phyloP scores from a whole-genome alignment of 2,113 vertebrate species.

The Clarias magur region DNA sequence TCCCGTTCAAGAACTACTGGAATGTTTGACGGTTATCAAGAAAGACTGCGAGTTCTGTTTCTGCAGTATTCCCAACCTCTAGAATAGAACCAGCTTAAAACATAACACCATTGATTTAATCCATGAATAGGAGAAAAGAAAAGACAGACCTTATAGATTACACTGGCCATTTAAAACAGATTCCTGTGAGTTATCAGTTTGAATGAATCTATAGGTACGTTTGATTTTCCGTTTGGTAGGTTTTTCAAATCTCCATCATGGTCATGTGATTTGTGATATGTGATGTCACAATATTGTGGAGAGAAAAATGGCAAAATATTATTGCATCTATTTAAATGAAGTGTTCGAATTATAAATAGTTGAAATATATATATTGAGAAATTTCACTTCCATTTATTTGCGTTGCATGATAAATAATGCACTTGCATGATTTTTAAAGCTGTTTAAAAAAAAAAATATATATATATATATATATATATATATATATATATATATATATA shows the following conservation, averaged over 20 bases:
- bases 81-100: neutral
- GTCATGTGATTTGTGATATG: neutral
- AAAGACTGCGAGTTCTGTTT: neutral
- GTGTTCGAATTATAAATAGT: neutral
- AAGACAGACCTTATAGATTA: neutral
- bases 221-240: neutral
- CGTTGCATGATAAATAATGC: no score
- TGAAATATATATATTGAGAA: no score
- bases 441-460: no score
- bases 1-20: neutral
- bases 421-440: no score
- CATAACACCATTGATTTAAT: neutral
- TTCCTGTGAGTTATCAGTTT: neutral
- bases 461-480: no score
- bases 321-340: neutral
- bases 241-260: no score
- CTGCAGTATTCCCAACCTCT: neutral
- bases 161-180: neutral
- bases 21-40: conserved; percentile 22
- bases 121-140: neutral
- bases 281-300: neutral
- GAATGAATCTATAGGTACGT: neutral
- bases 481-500: no score
- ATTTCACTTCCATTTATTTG: no score
- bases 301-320: conserved; percentile 13